Conservation (phyloP, 37 sponge, comb jelly and placozoan species). For the Aphrocallistes beatrix region DNA sequence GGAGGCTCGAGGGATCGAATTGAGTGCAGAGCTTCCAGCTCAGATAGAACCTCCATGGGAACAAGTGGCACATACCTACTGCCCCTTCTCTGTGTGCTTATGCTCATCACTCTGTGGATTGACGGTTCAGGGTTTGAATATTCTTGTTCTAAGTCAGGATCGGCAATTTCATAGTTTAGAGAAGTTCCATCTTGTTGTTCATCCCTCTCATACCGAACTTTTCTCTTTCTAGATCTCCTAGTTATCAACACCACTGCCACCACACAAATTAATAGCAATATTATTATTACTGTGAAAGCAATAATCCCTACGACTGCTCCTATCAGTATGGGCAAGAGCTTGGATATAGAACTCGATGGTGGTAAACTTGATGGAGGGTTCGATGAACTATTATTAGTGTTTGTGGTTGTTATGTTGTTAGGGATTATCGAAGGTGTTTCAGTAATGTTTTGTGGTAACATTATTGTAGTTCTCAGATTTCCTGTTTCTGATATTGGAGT, state of each 20-base stretch:
- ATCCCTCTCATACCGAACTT: background rate
- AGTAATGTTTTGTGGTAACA: no score
- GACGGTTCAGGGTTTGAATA: background rate
- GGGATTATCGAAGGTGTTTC: no score
- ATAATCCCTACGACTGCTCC: no score
- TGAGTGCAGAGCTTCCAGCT: background rate
- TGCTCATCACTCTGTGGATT: background rate
- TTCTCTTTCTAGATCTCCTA: background rate
- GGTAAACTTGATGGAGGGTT: no score
- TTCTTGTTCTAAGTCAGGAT: background rate
- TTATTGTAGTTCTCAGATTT: no score
- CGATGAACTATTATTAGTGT: no score
- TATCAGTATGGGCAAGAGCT: no score
- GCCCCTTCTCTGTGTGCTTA: background rate
- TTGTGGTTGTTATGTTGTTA: no score
- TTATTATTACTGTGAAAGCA: background rate
- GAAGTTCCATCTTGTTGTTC: background rate
- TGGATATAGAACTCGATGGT: no score
- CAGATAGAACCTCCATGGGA: background rate
- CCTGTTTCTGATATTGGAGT: no score
- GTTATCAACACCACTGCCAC: background rate
- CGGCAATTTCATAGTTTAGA: background rate
- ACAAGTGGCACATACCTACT: background rate
- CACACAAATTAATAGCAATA: background rate
- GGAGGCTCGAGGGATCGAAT: background rate